Conservation (phyloP, 1,140 invertebrate genomes). For the Scaptomyza montana region DNA sequence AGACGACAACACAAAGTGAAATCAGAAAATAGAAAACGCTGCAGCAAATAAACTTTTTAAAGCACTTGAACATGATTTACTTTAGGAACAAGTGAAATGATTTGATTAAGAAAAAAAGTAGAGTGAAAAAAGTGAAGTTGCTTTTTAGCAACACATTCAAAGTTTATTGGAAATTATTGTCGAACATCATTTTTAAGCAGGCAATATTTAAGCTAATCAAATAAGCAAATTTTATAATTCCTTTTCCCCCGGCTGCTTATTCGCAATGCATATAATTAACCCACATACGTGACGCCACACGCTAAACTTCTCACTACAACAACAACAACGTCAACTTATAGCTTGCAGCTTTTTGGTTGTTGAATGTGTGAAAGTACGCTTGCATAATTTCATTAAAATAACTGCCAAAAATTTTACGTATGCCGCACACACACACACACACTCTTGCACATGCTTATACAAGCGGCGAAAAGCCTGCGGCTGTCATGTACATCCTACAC, state of each 20-base stretch:
- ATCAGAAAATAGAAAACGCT: slow-evolving; percentile 14
- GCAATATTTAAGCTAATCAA: slow-evolving; percentile 53
- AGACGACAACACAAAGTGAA: slow-evolving; percentile 31
- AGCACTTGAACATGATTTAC: slow-evolving; percentile 13
- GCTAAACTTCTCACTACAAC: not conserved
- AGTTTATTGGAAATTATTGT: too few species aligned
- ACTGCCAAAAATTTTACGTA: slow-evolving; percentile 79
- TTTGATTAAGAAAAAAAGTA: not conserved
- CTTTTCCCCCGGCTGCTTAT: not conserved
- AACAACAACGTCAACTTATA: slow-evolving; percentile 3
- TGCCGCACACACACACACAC: slow-evolving; percentile 42
- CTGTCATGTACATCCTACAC: slow-evolving; percentile 14
- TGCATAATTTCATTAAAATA: slow-evolving; percentile 82
- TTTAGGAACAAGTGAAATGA: slow-evolving; percentile 13
- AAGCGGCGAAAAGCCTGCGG: slow-evolving; percentile 17
- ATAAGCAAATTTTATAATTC: slow-evolving; percentile 61
- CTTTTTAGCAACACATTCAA: too few species aligned
- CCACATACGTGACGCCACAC: slow-evolving; percentile 45
- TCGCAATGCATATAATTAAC: slow-evolving; percentile 67
- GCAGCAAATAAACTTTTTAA: slow-evolving; percentile 16
- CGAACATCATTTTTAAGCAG: too few species aligned
- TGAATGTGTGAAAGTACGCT: slow-evolving; percentile 74
- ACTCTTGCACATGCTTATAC: too few species aligned
- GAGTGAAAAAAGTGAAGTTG: too few species aligned
- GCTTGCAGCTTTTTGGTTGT: slow-evolving; percentile 12